A percentile compares a stretch with the other conserved stretches of the same genome.
Conservation (phyloP, 2,888 invertebrate species). For the Orthosia gracilis region DNA sequence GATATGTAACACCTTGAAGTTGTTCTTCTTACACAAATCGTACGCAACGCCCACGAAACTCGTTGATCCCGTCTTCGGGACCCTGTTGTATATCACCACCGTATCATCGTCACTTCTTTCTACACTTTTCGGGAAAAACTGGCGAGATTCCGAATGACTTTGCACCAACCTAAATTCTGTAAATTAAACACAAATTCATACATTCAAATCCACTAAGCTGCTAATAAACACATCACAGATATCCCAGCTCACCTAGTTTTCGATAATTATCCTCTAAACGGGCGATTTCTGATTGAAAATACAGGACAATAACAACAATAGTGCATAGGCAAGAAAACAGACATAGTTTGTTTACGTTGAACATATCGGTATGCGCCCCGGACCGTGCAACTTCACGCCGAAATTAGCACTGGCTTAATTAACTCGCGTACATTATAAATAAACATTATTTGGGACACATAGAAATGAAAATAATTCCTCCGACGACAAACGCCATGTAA, state of each 20-base stretch:
- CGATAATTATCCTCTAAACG: conserved; percentile 85
- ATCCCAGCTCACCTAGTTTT: conserved; percentile 80
- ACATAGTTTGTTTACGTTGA: conserved; percentile 88
- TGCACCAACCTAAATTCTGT: conserved; percentile 84
- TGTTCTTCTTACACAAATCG: conserved; percentile 95
- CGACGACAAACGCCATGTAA: conserved; percentile 66
- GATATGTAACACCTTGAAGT: conserved; percentile 94
- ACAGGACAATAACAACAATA: conserved; percentile 85
- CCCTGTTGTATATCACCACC: conserved; percentile 98
- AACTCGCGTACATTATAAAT: conserved; percentile 82
- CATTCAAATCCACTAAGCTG: conserved; percentile 29
- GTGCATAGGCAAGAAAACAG: conserved; percentile 86
- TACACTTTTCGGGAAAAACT: conserved; percentile 80
- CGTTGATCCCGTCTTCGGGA: conserved; percentile 99
- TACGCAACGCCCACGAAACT: conserved; percentile 98
- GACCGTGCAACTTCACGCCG: conserved; percentile 74
- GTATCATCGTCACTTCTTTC: conserved; percentile 92
- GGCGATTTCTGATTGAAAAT: conserved; percentile 88
- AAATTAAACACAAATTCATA: conserved; percentile 62
- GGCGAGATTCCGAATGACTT: conserved; percentile 82
- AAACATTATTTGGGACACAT: conserved; percentile 82
- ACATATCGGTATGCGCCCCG: conserved; percentile 80
- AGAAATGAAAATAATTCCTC: conserved; percentile 76
- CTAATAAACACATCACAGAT: conserved; percentile 23
- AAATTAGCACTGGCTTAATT: conserved; percentile 80